These are phyloP conservation scores for Enteromius unitaeniatus DNA, from an alignment of 2,797 vertebrate species.

Conservation along the genomic window DNA sequence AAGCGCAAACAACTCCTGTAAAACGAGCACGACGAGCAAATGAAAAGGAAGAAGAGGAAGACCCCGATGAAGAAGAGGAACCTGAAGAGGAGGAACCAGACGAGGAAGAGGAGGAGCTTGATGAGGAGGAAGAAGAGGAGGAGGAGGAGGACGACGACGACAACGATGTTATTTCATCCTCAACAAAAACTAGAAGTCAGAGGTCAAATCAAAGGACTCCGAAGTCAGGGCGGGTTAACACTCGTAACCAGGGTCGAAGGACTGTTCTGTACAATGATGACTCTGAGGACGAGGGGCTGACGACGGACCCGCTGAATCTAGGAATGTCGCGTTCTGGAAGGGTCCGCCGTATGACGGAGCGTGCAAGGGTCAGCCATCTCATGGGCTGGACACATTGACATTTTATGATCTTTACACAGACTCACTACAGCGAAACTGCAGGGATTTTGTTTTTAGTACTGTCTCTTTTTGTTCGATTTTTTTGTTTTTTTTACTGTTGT, in stretches of 20 bases:
- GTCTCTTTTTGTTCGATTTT: slow-evolving; percentile 61
- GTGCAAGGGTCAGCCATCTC: slow-evolving; percentile 97
- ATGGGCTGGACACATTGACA: slow-evolving; percentile 97
- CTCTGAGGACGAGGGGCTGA: slow-evolving; percentile 87
- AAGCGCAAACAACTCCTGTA: slow-evolving; percentile 66
- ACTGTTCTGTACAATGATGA: slow-evolving; percentile 94
- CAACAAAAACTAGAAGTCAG: slow-evolving; percentile 27
- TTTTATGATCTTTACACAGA: slow-evolving; percentile 56
- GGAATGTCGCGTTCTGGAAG: slow-evolving; percentile 95
- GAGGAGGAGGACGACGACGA: slow-evolving; percentile 71
- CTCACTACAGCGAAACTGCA: slow-evolving; percentile 84
- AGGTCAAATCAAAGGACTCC: slow-evolving; percentile 51
- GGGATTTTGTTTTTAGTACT: slow-evolving; percentile 81
- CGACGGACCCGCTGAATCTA: slow-evolving; percentile 94
- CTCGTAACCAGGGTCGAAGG: slow-evolving; percentile 94
- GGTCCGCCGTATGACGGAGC: slow-evolving; percentile 98
- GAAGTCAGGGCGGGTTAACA: slow-evolving; percentile 87
- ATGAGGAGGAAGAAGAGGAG: slow-evolving; percentile 78
- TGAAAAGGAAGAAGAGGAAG: slow-evolving; percentile 61
- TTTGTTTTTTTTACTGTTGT: slow-evolving; percentile 57
- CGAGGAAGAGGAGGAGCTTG: slow-evolving; percentile 67
- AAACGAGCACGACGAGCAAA: slow-evolving; percentile 58
- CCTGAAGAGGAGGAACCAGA: slow-evolving; percentile 60
- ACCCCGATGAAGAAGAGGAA: slow-evolving; percentile 69
- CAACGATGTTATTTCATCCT: slow-evolving; percentile 55